phyloP scores from a whole-genome alignment of 92 coral and sea anemone species.

The Porites divaricata region DNA sequence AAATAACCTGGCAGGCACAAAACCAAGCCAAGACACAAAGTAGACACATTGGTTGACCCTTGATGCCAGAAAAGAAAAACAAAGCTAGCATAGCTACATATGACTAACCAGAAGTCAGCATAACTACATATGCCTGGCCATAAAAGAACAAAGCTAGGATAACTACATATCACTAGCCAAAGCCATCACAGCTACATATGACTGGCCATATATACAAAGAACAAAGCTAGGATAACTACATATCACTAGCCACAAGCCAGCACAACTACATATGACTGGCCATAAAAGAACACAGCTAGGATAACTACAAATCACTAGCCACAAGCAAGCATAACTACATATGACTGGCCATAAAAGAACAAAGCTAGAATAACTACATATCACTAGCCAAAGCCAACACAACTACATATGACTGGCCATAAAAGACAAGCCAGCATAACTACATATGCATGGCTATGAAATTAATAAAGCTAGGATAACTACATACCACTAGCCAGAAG shows the following conservation, averaged over 20 bases:
- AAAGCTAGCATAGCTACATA: neutral
- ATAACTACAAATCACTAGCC: neutral
- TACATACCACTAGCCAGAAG: too few species aligned
- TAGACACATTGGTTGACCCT: neutral
- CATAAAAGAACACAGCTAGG: neutral
- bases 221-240: neutral
- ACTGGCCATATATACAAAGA: too few species aligned
- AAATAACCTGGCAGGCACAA: neutral
- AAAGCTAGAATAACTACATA: too few species aligned
- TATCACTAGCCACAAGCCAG: too few species aligned
- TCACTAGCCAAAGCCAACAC: neutral
- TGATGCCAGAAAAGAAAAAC: too few species aligned
- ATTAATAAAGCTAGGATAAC: neutral
- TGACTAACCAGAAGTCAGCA: neutral
- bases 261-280: neutral
- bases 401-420: slow-evolving; percentile 7
- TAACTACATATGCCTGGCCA: slow-evolving; percentile 6
- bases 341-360: neutral
- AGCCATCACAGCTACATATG: too few species aligned
- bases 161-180: too few species aligned
- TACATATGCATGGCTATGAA: neutral
- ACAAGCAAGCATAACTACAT: neutral
- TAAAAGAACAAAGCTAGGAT: too few species aligned
- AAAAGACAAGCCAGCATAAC: neutral
- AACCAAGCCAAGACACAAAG: slow-evolving; percentile 1